Evolutionary conservation across 2,113 vertebrate genomes (phyloP), one percentile per base, ranked within the genome.

Genomic region (Helogale parvula): DNA sequence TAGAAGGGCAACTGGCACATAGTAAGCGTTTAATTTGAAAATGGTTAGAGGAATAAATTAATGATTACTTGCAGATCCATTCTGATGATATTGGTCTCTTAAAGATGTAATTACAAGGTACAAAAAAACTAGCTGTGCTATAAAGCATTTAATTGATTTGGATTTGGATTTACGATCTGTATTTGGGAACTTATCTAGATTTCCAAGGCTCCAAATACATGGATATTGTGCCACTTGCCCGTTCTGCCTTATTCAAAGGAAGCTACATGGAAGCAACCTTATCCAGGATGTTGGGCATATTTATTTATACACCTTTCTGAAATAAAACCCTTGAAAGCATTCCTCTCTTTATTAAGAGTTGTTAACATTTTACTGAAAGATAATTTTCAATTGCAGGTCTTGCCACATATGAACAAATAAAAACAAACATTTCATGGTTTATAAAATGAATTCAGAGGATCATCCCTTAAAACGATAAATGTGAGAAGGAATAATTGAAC

Each of bases 121-220:
- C 31, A 93, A 85, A 97, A 88, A 54, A 92, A 68, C 27, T n/a
- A 79, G n/a, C n/a, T 90, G 66, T 96, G 69, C 31, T 76, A 72
- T 60, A 86, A 84, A 92, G 35, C 27, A 47, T 93, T 89, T 69
- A 77, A 83, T 89, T 88, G 41, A 54, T 80, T 83, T 82, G 68
- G 77, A 90, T 96, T 60, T 84, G 21, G 19, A 90, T 16, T 45
- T n/a, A 92, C 93, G 57, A 29, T 41, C 17, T 80, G 31, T 25
- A 33, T 82, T 41, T 96, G 92, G 74, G 74, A 88, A 52, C 21
- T 29, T 4, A 29, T 84, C 41, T 80, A 29, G n/a, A 69, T 69
- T 88, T 88, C 50, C 16, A 81, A 38, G 85, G 14, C 13, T 8
- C 13, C 25, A 45, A 2, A 21, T n/a, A 57, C 5, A 29, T 5